phyloP scores from a whole-genome alignment of 2,113 vertebrate genomes.

The Telmatochromis brichardi region DNA sequence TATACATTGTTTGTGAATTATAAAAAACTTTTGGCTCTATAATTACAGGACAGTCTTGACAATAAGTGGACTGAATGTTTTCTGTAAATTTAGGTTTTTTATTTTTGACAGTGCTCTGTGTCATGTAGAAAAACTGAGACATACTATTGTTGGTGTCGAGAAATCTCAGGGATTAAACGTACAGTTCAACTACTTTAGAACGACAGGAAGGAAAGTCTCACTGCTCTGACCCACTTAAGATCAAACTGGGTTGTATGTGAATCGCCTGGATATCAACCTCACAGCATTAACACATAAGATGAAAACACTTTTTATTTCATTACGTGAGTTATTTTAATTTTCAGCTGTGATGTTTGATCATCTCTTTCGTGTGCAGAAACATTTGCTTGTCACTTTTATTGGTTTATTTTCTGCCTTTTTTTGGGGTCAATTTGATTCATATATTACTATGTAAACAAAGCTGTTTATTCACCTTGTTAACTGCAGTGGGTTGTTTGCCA shows the following conservation, averaged over 20 bases:
- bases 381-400: not conserved
- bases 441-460: not conserved
- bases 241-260: not conserved
- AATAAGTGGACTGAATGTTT: not conserved
- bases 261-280: not conserved
- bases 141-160: not conserved
- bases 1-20: not conserved
- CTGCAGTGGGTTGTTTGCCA: not conserved
- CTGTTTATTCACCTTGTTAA: not conserved
- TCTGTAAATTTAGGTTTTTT: not conserved
- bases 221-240: not conserved
- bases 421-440: not conserved
- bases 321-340: not conserved
- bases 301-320: not conserved
- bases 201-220: not conserved
- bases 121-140: not conserved
- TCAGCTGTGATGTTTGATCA: not conserved
- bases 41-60: not conserved
- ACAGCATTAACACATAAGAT: not conserved
- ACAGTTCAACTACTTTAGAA: not conserved
- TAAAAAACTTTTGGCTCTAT: not conserved
- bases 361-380: accelerated
- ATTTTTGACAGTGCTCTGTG: not conserved
- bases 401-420: not conserved
- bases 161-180: not conserved